Percentiles rank a stretch among this genome's conserved stretches.
phyloP scores from a whole-genome alignment of 2,888 invertebrate genomes.

The Pollenia amentaria region DNA sequence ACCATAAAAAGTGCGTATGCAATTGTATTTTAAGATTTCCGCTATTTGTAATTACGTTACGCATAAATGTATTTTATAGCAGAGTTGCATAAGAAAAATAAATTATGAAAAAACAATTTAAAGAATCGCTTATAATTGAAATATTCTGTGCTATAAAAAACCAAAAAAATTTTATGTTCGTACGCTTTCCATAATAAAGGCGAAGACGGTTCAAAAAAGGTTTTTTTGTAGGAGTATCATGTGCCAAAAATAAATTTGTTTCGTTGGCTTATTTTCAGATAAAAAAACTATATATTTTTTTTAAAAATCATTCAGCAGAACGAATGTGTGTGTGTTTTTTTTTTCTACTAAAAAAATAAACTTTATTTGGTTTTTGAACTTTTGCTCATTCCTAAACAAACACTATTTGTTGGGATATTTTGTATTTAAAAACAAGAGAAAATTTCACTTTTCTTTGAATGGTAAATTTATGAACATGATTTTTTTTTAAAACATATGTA shows the following conservation, averaged over 20 bases:
- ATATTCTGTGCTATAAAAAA: slow-evolving; percentile 1
- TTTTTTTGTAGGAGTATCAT: background rate
- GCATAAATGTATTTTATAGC: slow-evolving; percentile 7
- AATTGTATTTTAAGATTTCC: slow-evolving; percentile 54
- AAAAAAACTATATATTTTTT: slow-evolving; percentile 2
- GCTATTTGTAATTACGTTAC: slow-evolving; percentile 56
- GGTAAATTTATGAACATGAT: slow-evolving; percentile 33
- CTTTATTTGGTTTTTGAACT: slow-evolving; percentile 68
- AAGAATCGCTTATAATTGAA: slow-evolving; percentile 4
- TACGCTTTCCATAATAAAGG: background rate
- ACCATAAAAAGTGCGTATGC: slow-evolving; percentile 40
- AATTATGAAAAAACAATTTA: slow-evolving; percentile 4
- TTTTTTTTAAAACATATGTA: background rate
- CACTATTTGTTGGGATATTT: background rate
- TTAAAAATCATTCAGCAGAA: slow-evolving; percentile 73
- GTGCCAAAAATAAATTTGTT: slow-evolving; percentile 17
- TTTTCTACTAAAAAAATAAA: slow-evolving; percentile 48
- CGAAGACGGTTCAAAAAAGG: slow-evolving; percentile 3
- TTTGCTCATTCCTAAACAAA: slow-evolving; percentile 10
- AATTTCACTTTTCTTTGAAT: slow-evolving; percentile 70
- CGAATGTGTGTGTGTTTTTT: slow-evolving; percentile 62
- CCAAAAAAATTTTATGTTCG: background rate
- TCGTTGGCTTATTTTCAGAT: slow-evolving; percentile 11
- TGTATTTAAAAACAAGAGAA: slow-evolving; percentile 8
- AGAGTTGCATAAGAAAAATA: slow-evolving; percentile 32